Percentiles rank a stretch among this genome's conserved stretches.
Conservation (phyloP, 2,797 vertebrate species). For the Clarias platycephalus region DNA sequence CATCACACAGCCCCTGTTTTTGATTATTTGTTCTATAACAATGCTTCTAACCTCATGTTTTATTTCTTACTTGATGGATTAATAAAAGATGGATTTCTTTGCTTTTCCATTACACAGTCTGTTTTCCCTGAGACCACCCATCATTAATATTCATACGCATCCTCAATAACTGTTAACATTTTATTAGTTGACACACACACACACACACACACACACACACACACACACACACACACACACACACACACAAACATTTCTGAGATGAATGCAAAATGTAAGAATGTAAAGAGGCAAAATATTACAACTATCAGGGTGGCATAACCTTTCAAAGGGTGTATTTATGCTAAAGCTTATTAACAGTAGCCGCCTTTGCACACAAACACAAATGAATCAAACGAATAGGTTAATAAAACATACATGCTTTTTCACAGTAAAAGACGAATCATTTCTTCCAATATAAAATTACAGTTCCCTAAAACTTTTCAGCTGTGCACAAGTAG, state of each 20-base stretch:
- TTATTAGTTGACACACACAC: neutral
- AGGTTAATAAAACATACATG: neutral
- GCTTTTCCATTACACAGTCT: neutral
- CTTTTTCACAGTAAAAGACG: neutral
- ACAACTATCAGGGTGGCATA: neutral
- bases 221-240: neutral
- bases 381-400: neutral
- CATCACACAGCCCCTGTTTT: neutral
- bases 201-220: neutral
- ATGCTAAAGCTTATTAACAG: neutral
- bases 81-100: neutral
- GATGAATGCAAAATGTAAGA: neutral
- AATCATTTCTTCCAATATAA: neutral
- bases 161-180: conserved; percentile 6
- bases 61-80: neutral
- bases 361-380: neutral
- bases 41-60: neutral
- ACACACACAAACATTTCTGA: neutral
- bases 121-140: conserved; percentile 14
- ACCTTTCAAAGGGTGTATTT: neutral
- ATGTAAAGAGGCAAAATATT: neutral
- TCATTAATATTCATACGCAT: conserved; percentile 4
- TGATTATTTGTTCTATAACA: neutral
- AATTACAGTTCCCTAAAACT: neutral
- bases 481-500: neutral